phyloP scores from a whole-genome alignment of 2,113 vertebrate genomes.

The Coptodon rendalli region DNA sequence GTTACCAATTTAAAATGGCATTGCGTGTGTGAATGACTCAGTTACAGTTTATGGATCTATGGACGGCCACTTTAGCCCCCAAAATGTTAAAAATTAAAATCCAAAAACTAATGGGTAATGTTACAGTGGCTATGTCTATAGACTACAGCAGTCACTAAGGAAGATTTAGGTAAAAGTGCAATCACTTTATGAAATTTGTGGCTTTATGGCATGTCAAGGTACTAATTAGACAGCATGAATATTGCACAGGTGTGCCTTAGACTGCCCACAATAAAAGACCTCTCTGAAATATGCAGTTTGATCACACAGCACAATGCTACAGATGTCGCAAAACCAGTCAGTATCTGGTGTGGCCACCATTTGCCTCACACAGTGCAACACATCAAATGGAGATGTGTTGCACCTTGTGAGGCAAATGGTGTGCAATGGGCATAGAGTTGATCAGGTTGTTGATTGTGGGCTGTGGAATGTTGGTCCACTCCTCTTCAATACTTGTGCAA shows the following conservation, averaged over 20 bases:
- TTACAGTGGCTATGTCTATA: neutral
- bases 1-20: neutral
- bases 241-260: neutral
- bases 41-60: neutral
- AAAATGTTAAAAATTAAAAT: neutral
- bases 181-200: neutral
- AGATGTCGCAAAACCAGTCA: neutral
- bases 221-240: neutral
- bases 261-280: neutral
- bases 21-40: neutral
- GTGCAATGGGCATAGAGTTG: neutral
- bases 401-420: neutral
- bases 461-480: neutral
- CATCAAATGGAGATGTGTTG: neutral
- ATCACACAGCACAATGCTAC: neutral
- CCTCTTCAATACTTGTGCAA: fast-evolving
- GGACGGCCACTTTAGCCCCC: neutral
- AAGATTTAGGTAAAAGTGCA: neutral
- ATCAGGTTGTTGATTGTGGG: neutral
- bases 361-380: neutral
- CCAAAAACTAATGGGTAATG: neutral
- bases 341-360: neutral
- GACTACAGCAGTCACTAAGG: neutral
- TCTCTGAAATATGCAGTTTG: neutral
- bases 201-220: neutral